Conservation (phyloP, 92 coral and sea anemone genomes). For the Epizoanthus fatuus region DNA sequence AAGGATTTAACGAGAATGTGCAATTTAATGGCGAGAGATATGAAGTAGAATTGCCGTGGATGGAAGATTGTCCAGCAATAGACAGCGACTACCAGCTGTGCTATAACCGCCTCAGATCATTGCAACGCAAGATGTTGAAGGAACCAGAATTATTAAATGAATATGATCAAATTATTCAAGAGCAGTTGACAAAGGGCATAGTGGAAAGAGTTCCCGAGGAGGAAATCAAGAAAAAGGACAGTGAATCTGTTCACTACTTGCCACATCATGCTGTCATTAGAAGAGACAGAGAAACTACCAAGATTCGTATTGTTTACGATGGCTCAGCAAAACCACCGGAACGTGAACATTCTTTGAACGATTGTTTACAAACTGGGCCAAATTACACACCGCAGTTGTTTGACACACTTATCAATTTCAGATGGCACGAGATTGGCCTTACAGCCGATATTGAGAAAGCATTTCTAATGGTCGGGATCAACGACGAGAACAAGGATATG, state of each 20-base stretch:
- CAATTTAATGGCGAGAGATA: constrained; percentile 67
- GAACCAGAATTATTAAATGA: constrained; percentile 60
- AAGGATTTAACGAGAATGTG: constrained; percentile 50
- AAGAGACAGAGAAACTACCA: constrained; percentile 56
- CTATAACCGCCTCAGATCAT: constrained; percentile 43
- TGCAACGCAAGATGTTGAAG: constrained; percentile 54
- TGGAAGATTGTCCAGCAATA: constrained; percentile 46
- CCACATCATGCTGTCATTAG: constrained; percentile 55
- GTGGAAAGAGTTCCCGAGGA: constrained; percentile 50
- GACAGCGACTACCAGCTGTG: constrained; percentile 64
- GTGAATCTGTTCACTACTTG: constrained; percentile 35
- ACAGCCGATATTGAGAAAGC: constrained; percentile 51
- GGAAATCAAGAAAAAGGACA: background rate
- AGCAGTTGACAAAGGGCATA: constrained; percentile 53
- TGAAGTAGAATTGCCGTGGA: constrained; percentile 76
- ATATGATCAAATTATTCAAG: constrained; percentile 62
- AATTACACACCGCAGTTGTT: constrained; percentile 24
- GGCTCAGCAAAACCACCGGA: background rate
- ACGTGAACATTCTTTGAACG: too few species aligned
- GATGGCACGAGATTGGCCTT: constrained; percentile 58
- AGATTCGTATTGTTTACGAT: constrained; percentile 62
- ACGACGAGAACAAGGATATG: constrained; percentile 43
- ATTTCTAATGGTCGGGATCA: constrained; percentile 58
- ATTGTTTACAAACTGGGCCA: too few species aligned
- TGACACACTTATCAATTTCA: constrained; percentile 50